Evolutionary conservation across 2,888 invertebrate genomes (phyloP), one percentile per base, ranked within the genome.

Genomic region (Bellardia pandia): DNA sequence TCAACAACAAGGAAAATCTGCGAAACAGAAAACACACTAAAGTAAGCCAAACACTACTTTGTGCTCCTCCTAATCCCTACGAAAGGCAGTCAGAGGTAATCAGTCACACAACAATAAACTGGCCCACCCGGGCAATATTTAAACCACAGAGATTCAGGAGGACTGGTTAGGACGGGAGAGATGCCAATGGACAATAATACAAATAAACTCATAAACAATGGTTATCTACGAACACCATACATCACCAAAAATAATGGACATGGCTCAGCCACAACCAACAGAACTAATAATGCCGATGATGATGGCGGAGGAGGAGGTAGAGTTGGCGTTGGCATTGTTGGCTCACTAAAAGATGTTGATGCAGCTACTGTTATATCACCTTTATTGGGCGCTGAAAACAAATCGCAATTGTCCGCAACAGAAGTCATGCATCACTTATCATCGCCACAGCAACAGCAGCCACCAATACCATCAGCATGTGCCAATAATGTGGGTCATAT

Each of bases 171-270:
- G 56, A 86, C 23, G 62, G 16, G 3, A 56, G 42, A 77, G 69
- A 89, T 89, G 89, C 86, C 88, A 78, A 81, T 76, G 81, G 88
- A 91, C 89, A 89, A 85, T 72, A 89, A 87, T 53, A 85, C 85
- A 79, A 85, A 85, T 85, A 91, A 91, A 87, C 89, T 91, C 48
- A 89, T 93, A 72, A 94, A 94, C 90, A 94, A 94, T 89, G 94
- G 94, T 86, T 93, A 93, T 90, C 90, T 94, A 76, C 92, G 91
- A 71, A 89, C 90, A 82, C 91, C 89, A 86, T 88, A 88, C 83
- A 86, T 89, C 64, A 88, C 85, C 53, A 87, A 87, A 78, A 85
- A 87, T 71, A 87, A 85, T 85, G 85, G 86, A 40, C 85, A 81
- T 77, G 78, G 79, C 51, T 53, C 64, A 75, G 33, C 66, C n/a